phyloP scores from a whole-genome alignment of 2,113 vertebrate species.

The Gallinago media region DNA sequence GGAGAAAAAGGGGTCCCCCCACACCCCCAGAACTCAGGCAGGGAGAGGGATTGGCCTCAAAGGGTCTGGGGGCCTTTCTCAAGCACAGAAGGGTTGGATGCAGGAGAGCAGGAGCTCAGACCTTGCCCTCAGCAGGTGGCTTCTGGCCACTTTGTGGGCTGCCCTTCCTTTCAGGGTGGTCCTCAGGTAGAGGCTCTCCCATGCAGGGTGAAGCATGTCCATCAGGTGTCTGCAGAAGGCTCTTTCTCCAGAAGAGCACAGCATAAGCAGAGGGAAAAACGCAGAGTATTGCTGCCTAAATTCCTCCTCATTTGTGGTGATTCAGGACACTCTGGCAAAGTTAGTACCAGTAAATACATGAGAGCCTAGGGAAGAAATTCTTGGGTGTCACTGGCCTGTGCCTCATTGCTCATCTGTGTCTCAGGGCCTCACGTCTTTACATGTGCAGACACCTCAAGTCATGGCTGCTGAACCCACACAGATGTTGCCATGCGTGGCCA shows the following conservation, averaged over 20 bases:
- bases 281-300: neutral
- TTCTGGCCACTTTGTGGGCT: neutral
- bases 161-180: neutral
- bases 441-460: neutral
- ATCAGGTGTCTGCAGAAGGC: neutral
- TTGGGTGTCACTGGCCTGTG: neutral
- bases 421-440: neutral
- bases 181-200: neutral
- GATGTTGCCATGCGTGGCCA: neutral
- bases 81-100: neutral
- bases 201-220: neutral
- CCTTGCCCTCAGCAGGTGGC: neutral
- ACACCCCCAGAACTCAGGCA: fast-evolving
- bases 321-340: neutral
- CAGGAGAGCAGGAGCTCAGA: neutral
- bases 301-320: neutral
- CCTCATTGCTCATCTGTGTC: neutral
- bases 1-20: neutral
- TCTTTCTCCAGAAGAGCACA: neutral
- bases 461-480: fast-evolving
- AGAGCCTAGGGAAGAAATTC: neutral
- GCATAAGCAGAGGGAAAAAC: neutral
- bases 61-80: neutral
- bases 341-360: neutral
- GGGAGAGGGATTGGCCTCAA: neutral